Conservation (phyloP, 2,113 vertebrate genomes). For the Clinocottus analis region DNA sequence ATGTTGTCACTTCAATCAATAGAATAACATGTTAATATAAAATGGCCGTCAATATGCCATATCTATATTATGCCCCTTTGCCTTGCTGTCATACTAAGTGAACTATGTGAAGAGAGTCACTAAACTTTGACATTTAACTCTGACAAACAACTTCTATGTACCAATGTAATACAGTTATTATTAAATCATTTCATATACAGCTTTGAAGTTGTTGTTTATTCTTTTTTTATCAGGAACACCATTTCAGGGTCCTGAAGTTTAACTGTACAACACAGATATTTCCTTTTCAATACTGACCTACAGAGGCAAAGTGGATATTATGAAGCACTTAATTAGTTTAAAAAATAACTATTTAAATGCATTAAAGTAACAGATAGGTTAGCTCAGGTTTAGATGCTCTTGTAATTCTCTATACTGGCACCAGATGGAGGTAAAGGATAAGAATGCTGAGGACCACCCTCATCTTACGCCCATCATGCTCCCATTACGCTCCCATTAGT, state of each 20-base stretch:
- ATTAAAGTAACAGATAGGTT: not conserved
- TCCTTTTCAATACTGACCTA: not conserved
- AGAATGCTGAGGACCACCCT: not conserved
- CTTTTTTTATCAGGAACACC: not conserved
- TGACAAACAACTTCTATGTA: not conserved
- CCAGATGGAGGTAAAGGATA: constrained; percentile 55
- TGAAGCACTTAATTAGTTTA: not conserved
- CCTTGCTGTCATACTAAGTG: not conserved
- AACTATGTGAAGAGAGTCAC: not conserved
- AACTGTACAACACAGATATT: not conserved
- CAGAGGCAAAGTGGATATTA: not conserved
- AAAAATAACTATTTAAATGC: not conserved
- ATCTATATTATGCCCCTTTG: not conserved
- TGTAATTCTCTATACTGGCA: constrained; percentile 42
- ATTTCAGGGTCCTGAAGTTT: not conserved
- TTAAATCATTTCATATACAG: not conserved
- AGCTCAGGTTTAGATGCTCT: not conserved
- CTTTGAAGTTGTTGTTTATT: not conserved
- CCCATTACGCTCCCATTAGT: not conserved
- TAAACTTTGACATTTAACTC: not conserved
- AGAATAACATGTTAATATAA: not conserved
- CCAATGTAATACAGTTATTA: not conserved
- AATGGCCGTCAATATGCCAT: not conserved
- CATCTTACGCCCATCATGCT: not conserved
- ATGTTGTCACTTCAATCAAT: not conserved